phyloP scores from a whole-genome alignment of 2,113 vertebrate genomes.

The Neoarius graeffei region DNA sequence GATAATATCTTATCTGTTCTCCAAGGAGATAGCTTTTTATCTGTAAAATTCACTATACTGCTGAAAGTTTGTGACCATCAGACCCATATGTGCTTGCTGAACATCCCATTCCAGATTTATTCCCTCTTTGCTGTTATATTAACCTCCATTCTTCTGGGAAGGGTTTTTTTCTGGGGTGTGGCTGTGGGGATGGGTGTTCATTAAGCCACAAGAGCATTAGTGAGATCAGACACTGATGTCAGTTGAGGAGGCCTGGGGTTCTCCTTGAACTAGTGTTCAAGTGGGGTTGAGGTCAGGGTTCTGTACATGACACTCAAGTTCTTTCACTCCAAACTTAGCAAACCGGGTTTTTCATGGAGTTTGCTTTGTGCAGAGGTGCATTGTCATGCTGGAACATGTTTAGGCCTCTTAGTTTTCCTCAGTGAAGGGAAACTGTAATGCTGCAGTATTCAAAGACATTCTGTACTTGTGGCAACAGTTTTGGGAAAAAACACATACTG shows the following conservation, averaged over 20 bases:
- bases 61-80: neutral
- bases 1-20: neutral
- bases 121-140: too few relatives aligned
- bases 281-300: too few relatives aligned
- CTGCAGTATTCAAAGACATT: neutral
- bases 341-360: neutral
- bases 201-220: too few relatives aligned
- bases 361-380: neutral
- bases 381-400: neutral
- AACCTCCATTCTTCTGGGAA: too few relatives aligned
- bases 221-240: too few relatives aligned
- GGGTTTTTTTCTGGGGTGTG: too few relatives aligned
- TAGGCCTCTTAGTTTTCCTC: neutral
- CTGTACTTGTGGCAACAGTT: neutral
- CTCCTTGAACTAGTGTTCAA: too few relatives aligned
- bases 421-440: neutral
- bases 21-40: neutral
- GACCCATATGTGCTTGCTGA: too few relatives aligned
- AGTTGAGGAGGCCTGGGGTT: too few relatives aligned
- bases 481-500: neutral
- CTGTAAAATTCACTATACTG: neutral
- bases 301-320: too few relatives aligned
- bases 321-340: neutral
- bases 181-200: too few relatives aligned
- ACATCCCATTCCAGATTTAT: too few relatives aligned